Evolutionary conservation across 2,888 invertebrate species (phyloP).

Genomic region (Alcis repandata): DNA sequence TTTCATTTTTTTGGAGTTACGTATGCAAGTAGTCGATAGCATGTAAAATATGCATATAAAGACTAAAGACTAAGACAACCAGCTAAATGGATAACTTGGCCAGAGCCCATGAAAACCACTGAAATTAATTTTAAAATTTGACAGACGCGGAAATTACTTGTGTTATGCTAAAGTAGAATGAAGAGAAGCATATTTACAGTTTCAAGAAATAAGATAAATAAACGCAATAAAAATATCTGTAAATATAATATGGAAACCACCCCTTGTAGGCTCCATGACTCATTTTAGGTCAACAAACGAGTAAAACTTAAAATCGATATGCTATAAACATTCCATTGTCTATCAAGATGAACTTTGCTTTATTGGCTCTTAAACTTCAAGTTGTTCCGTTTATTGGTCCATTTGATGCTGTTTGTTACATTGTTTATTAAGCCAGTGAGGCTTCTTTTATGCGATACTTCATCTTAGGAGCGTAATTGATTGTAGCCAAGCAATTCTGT

Average conservation of each 20-base stretch:
- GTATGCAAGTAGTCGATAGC: no score
- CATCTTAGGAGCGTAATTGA: constrained; percentile 5
- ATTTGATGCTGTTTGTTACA: constrained; percentile 35
- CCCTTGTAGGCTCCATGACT: background rate
- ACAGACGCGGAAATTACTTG: no score
- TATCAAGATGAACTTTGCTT: constrained; percentile 64
- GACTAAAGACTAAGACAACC: no score
- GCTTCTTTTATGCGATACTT: constrained; percentile 28
- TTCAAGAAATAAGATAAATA: no score
- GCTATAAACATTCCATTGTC: constrained; percentile 62
- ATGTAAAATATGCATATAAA: no score
- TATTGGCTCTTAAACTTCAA: constrained; percentile 47
- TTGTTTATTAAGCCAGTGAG: constrained; percentile 29
- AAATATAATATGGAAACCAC: background rate
- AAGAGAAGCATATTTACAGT: no score
- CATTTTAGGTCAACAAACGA: constrained; percentile 56
- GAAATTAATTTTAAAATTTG: no score
- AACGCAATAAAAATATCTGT: background rate
- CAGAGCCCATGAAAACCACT: no score
- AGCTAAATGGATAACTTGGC: no score
- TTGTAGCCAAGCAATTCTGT: background rate
- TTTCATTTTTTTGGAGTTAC: no score
- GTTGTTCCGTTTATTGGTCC: constrained; percentile 34
- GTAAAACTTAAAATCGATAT: constrained; percentile 60
- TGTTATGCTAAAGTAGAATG: no score